Evolutionary conservation across 2,888 invertebrate genomes (phyloP).

Genomic region (Synergus gifuensis): DNA sequence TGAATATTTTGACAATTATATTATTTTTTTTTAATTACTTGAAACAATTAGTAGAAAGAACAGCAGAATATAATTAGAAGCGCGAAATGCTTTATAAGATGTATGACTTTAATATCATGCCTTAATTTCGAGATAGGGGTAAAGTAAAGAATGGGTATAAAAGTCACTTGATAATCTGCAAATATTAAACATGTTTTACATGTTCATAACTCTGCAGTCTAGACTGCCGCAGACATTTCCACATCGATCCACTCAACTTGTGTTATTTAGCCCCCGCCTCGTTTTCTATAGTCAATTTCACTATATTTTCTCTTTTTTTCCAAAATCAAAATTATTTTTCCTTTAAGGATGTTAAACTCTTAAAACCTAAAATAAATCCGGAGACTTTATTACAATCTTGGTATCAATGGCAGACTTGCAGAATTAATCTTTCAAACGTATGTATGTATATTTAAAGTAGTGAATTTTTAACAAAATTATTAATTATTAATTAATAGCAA

Average conservation of each 20-base stretch:
- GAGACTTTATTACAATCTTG: too few species aligned
- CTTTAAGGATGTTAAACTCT: background rate
- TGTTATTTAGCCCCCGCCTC: slow-evolving; percentile 22
- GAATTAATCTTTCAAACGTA: background rate
- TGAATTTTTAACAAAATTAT: background rate
- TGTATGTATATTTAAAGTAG: background rate
- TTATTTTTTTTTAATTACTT: too few species aligned
- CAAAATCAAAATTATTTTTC: background rate
- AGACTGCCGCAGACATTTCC: slow-evolving; percentile 7
- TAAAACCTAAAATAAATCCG: too few species aligned
- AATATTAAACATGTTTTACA: background rate
- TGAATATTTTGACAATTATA: background rate
- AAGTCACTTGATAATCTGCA: background rate
- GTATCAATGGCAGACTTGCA: background rate
- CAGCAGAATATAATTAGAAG: too few species aligned
- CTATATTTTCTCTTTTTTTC: background rate
- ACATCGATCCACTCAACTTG: slow-evolving; percentile 18
- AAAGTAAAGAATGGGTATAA: background rate
- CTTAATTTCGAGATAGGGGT: background rate
- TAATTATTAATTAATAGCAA: too few species aligned
- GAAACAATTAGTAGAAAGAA: too few species aligned
- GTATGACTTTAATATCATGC: background rate
- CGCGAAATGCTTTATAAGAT: background rate
- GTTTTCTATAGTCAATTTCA: background rate
- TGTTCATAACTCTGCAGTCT: background rate